These are phyloP conservation scores for Pandemis heparana DNA, from an alignment of 2,888 invertebrate genomes.

Conservation along the genomic window DNA sequence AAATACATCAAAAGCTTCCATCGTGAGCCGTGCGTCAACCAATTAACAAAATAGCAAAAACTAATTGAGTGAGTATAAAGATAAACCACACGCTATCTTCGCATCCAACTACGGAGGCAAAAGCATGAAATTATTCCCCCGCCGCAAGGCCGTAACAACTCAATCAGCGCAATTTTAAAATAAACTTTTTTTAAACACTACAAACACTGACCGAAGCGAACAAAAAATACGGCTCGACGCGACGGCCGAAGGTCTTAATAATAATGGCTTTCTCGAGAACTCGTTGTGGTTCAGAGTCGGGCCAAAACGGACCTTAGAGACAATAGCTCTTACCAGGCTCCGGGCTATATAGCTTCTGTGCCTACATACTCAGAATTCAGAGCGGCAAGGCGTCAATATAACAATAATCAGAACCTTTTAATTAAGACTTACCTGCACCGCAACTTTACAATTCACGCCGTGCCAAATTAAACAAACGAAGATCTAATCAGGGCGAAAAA, in stretches of 20 bases:
- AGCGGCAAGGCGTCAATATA: slow-evolving; percentile 37
- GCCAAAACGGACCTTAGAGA: slow-evolving; percentile 30
- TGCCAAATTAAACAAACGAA: slow-evolving; percentile 20
- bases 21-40: slow-evolving; percentile 7
- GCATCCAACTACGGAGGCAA: slow-evolving; percentile 45
- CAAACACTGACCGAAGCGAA: slow-evolving; percentile 61
- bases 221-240: slow-evolving; percentile 67
- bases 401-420: slow-evolving; percentile 26
- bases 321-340: slow-evolving; percentile 11
- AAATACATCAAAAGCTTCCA: slow-evolving; percentile 22
- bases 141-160: slow-evolving; percentile 74
- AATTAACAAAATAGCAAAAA: slow-evolving; percentile 26
- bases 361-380: slow-evolving; percentile 27
- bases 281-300: slow-evolving; percentile 50
- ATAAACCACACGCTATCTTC: slow-evolving; percentile 27
- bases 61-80: slow-evolving; percentile 8
- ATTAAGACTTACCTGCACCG: slow-evolving; percentile 9
- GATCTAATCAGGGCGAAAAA: not conserved
- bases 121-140: slow-evolving; percentile 51
- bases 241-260: slow-evolving; percentile 66
- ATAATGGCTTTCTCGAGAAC: slow-evolving; percentile 76
- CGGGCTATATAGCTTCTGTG: slow-evolving; percentile 22
- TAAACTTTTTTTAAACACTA: slow-evolving; percentile 71
- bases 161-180: slow-evolving; percentile 81
- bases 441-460: not conserved